Conservation (phyloP, 2,797 vertebrate genomes). For the Onychomys torridus region DNA sequence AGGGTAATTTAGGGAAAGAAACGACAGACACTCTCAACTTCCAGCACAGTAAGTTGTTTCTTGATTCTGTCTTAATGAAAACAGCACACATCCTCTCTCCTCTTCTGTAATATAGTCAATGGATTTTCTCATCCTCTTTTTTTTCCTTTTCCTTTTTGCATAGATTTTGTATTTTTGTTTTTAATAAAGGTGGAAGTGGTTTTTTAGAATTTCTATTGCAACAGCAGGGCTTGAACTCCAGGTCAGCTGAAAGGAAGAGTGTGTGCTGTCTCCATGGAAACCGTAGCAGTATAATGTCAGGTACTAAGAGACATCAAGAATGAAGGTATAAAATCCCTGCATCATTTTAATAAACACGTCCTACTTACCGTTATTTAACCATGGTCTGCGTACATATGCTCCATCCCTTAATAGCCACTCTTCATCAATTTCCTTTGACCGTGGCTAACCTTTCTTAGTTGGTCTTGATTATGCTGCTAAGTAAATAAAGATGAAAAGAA, state of each 20-base stretch:
- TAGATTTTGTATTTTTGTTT: slow-evolving; percentile 84
- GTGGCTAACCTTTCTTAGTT: slow-evolving; percentile 75
- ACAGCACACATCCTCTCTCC: slow-evolving; percentile 50
- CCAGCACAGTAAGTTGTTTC: slow-evolving; percentile 77
- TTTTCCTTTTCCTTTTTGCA: slow-evolving; percentile 81
- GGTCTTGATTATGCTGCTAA: slow-evolving; percentile 74
- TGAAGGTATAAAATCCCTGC: slow-evolving; percentile 89
- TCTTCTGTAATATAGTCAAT: slow-evolving; percentile 47
- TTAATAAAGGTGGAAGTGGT: slow-evolving; percentile 87
- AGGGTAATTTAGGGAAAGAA: slow-evolving; percentile 78
- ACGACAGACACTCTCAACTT: slow-evolving; percentile 13
- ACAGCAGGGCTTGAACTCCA: slow-evolving; percentile 90
- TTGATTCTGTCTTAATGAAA: slow-evolving; percentile 73
- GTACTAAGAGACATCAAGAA: slow-evolving; percentile 87
- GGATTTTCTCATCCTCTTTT: slow-evolving; percentile 62
- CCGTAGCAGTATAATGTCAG: slow-evolving; percentile 88
- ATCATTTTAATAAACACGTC: slow-evolving; percentile 90
- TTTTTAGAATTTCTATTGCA: slow-evolving; percentile 89
- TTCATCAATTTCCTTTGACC: slow-evolving; percentile 77
- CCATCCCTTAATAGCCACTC: slow-evolving; percentile 64
- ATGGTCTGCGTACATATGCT: slow-evolving; percentile 38
- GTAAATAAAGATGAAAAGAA: slow-evolving; percentile 79
- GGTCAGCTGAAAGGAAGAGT: slow-evolving; percentile 90
- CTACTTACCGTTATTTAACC: slow-evolving; percentile 86
- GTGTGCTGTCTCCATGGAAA: slow-evolving; percentile 90